Conservation (phyloP, 2,888 invertebrate species). For the Lampropteryx suffumata region DNA sequence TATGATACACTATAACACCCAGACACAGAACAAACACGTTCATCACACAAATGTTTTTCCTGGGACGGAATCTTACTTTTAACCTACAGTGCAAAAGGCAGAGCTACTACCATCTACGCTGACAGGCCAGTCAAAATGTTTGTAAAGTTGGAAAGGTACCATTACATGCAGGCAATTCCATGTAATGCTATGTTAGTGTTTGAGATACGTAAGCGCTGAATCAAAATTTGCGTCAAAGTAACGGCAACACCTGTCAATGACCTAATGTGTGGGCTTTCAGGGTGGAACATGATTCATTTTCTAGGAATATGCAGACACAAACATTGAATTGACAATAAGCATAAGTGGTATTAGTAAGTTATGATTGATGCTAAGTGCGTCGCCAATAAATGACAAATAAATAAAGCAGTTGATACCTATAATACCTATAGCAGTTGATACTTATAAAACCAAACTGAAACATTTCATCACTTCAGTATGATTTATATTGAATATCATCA, state of each 20-base stretch:
- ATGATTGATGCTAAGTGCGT: neutral
- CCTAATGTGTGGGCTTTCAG: constrained; percentile 29
- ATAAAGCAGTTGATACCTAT: neutral
- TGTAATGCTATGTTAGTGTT: constrained; percentile 46
- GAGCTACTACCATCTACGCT: no score
- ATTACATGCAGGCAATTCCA: constrained; percentile 23
- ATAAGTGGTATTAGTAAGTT: no score
- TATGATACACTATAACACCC: no score
- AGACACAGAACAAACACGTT: no score
- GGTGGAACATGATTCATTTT: constrained; percentile 28
- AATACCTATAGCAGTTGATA: no score
- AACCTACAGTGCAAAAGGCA: no score
- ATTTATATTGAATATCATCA: no score
- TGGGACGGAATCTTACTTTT: no score
- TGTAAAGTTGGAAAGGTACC: no score
- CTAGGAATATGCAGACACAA: constrained; percentile 11
- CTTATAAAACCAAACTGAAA: neutral
- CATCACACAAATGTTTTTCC: no score
- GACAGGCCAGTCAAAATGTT: no score
- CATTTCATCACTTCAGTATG: neutral
- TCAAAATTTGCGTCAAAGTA: constrained; percentile 36
- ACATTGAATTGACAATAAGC: constrained; percentile 1
- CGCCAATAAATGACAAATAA: constrained; percentile 10
- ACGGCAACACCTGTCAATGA: constrained; percentile 29
- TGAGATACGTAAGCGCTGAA: constrained; percentile 49